These are phyloP conservation scores for Salmo trutta DNA, from an alignment of 2,797 vertebrate genomes.

Conservation along the genomic window DNA sequence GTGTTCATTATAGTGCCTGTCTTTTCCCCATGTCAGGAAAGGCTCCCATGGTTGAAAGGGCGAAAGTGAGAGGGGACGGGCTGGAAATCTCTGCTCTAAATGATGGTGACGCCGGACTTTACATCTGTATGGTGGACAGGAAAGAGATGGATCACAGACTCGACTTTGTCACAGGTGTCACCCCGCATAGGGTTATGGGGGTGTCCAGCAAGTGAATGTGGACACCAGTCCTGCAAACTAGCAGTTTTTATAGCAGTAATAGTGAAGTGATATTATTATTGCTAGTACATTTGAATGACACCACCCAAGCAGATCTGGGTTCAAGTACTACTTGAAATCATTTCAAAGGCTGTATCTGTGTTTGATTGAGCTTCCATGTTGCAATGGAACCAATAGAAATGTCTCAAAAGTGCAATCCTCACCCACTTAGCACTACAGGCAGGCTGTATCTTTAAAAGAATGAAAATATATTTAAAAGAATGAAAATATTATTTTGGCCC, in stretches of 20 bases:
- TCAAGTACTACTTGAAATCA: background rate
- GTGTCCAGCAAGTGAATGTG: background rate
- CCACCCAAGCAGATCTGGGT: background rate
- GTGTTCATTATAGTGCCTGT: background rate
- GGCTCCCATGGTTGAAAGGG: rapidly evolving
- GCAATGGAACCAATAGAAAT: background rate
- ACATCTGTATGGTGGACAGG: rapidly evolving
- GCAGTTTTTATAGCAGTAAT: background rate
- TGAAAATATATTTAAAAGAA: too few species aligned
- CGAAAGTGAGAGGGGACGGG: rapidly evolving
- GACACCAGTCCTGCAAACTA: background rate
- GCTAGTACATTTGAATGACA: background rate
- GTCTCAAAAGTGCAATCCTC: background rate
- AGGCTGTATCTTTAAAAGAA: too few species aligned
- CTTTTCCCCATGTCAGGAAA: background rate
- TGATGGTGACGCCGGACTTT: constrained; percentile 38
- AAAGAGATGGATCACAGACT: rapidly evolving
- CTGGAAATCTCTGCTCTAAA: background rate
- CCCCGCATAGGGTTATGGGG: background rate
- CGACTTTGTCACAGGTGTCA: constrained; percentile 48
- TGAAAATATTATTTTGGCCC: too few species aligned
- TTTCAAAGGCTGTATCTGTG: background rate
- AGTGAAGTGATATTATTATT: background rate
- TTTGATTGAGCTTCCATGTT: background rate
- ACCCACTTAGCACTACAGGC: background rate